These are phyloP conservation scores for Microcebus ravelobensis DNA, from an alignment of 2,113 vertebrate genomes.

Conservation along the genomic window DNA sequence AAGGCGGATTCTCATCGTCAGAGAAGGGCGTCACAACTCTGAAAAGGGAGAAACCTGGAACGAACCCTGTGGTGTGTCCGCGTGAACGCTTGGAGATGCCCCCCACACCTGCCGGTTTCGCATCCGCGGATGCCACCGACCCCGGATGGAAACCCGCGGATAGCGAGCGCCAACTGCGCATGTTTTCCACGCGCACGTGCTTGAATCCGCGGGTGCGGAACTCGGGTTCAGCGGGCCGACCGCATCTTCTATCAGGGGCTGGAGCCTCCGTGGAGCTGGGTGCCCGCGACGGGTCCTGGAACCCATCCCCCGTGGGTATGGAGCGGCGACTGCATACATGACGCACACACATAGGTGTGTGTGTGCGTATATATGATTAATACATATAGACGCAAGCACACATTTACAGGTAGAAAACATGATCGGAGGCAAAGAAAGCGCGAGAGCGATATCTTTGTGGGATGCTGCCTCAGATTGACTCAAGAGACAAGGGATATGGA, in stretches of 20 bases:
- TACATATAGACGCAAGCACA: not conserved
- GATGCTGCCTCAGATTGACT: not conserved
- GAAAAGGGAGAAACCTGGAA: not conserved
- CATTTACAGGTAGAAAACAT: not conserved
- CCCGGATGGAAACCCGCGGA: not conserved
- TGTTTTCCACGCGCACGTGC: not conserved
- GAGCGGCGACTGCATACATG: not conserved
- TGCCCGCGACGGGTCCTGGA: not conserved
- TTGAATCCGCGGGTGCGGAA: not conserved
- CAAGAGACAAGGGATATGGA: not conserved
- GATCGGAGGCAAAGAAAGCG: not conserved
- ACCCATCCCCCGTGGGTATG: not conserved
- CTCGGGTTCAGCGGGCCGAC: not conserved
- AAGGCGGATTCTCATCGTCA: not conserved
- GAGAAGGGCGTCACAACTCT: not conserved
- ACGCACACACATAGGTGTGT: not conserved
- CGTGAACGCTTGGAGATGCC: not conserved
- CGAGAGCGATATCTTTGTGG: not conserved
- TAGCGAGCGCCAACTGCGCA: accelerated
- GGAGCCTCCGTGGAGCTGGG: not conserved
- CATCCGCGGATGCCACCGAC: not conserved
- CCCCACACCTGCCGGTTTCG: not conserved
- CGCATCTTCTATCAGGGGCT: not conserved
- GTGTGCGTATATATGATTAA: not conserved
- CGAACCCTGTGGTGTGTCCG: not conserved